Evolutionary conservation across 2,113 vertebrate species (phyloP).

Genomic region (Lycocorax pyrrhopterus): DNA sequence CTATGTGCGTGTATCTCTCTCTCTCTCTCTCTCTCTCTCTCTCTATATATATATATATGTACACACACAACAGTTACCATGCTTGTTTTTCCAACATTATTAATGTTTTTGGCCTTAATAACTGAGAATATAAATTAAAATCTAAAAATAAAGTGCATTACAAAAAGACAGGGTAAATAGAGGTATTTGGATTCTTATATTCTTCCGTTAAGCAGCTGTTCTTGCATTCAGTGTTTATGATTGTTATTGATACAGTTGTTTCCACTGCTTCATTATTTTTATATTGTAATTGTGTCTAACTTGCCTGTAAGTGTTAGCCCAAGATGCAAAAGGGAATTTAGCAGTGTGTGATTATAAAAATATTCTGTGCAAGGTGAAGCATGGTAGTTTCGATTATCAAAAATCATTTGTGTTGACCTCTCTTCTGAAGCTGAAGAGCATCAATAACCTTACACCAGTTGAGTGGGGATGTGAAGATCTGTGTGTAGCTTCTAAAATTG

Average conservation of each 20-base stretch:
- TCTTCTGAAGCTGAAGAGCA: neutral
- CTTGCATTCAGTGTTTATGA: neutral
- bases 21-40: neutral
- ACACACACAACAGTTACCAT: neutral
- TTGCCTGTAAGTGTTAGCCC: neutral
- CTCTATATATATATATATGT: neutral
- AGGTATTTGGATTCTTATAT: neutral
- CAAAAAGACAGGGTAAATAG: neutral
- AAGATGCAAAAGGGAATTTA: neutral
- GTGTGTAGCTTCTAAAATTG: constrained; percentile 22
- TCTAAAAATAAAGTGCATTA: neutral
- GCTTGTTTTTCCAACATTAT: neutral
- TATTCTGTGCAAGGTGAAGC: neutral
- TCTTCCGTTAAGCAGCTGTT: neutral
- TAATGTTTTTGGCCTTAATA: neutral
- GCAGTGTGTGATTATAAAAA: neutral
- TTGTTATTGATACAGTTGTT: neutral
- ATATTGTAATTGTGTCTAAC: neutral
- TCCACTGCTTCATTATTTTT: neutral
- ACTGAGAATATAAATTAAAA: neutral
- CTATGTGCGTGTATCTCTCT: neutral
- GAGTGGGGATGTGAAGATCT: neutral
- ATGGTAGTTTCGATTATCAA: neutral
- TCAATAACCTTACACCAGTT: neutral
- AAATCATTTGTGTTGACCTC: neutral